These are phyloP conservation scores for Adelosebastes latens DNA, from an alignment of 2,797 vertebrate genomes.

Conservation along the genomic window DNA sequence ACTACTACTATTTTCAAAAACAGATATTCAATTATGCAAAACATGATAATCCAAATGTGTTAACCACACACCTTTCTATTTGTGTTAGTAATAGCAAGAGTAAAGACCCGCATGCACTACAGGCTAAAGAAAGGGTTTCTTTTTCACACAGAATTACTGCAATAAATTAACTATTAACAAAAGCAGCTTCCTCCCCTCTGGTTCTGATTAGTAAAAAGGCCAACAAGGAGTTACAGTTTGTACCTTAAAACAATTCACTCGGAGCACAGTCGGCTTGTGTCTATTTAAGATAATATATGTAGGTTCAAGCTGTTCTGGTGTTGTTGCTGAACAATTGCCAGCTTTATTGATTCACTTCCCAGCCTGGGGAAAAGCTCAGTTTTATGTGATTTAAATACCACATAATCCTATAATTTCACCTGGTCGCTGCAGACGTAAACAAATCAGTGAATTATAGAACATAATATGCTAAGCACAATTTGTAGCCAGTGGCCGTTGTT, in stretches of 20 bases:
- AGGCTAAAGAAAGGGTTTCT: background rate
- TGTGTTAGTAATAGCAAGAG: background rate
- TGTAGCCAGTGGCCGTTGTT: conserved; percentile 55
- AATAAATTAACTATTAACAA: background rate
- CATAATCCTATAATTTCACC: conserved; percentile 30
- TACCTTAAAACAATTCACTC: conserved; percentile 20
- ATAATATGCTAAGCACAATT: conserved; percentile 30
- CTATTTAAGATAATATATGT: conserved; percentile 22
- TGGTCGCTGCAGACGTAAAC: conserved; percentile 34
- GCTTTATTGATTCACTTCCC: conserved; percentile 46
- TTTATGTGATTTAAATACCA: conserved; percentile 40
- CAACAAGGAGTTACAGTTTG: conserved; percentile 5
- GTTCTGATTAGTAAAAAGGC: conserved; percentile 25
- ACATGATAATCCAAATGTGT: background rate
- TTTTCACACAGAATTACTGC: background rate
- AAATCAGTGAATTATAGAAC: conserved; percentile 24
- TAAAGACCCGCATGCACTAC: too few relatives aligned
- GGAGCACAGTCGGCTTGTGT: conserved; percentile 3
- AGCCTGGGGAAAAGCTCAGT: conserved; percentile 26
- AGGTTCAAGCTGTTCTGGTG: conserved; percentile 6
- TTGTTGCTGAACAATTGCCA: conserved; percentile 34
- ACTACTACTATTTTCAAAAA: too few relatives aligned
- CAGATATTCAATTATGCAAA: too few relatives aligned
- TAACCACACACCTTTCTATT: background rate
- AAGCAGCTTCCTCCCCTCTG: background rate